Evolutionary conservation across 1,140 invertebrate genomes (phyloP).

Genomic region (Drosophila serrata): DNA sequence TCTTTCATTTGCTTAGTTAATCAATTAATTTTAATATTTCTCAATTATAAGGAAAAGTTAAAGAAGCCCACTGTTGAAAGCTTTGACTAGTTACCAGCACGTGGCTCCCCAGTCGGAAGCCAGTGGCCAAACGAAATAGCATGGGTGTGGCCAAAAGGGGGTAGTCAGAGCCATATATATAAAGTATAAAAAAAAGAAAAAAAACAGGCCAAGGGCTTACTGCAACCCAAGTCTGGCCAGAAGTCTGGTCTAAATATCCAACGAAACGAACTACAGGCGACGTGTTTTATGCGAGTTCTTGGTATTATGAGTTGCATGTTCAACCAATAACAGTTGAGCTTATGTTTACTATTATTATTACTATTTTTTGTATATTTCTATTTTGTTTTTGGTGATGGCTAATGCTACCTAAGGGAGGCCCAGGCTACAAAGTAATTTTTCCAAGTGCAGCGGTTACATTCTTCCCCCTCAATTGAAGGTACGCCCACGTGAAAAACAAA

Average conservation of each 20-base stretch:
- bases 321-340: slow-evolving; percentile 44
- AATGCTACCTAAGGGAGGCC: slow-evolving; percentile 25
- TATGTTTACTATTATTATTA: slow-evolving; percentile 27
- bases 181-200: neutral
- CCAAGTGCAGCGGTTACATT: slow-evolving; percentile 59
- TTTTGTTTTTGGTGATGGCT: slow-evolving; percentile 16
- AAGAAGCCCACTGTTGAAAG: slow-evolving; percentile 15
- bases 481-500: slow-evolving; percentile 55
- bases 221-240: slow-evolving; percentile 35
- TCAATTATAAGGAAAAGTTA: neutral
- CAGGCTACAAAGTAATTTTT: slow-evolving; percentile 49
- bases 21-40: neutral
- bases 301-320: slow-evolving; percentile 73
- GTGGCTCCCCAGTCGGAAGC: slow-evolving; percentile 42
- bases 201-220: neutral
- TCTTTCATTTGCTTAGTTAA: no score
- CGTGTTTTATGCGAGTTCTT: slow-evolving; percentile 58
- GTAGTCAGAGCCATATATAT: neutral
- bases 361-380: neutral
- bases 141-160: slow-evolving; percentile 28
- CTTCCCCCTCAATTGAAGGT: slow-evolving; percentile 32
- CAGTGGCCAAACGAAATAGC: slow-evolving; percentile 24
- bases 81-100: slow-evolving; percentile 16
- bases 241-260: slow-evolving; percentile 58
- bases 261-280: slow-evolving; percentile 41